phyloP scores from a whole-genome alignment of 2,888 invertebrate species.

The Rosalia funebris region DNA sequence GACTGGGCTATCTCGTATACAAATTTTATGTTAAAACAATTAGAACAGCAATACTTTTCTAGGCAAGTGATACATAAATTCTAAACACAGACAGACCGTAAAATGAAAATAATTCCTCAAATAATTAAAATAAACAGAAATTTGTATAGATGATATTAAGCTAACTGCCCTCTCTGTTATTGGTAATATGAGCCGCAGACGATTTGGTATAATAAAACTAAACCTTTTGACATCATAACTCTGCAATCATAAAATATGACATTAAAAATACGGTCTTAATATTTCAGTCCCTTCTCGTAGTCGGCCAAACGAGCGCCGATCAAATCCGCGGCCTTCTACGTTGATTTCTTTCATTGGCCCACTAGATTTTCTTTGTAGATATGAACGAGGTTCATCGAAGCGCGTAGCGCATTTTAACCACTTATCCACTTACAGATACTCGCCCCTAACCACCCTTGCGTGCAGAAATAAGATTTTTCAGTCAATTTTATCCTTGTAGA shows the following conservation, averaged over 20 bases:
- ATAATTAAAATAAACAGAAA: not conserved
- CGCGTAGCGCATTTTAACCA: conserved; percentile 63
- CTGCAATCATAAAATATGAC: conserved; percentile 61
- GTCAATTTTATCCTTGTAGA: conserved; percentile 34
- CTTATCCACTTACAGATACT: conserved; percentile 53
- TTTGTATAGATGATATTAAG: not conserved
- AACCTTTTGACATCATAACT: conserved; percentile 61
- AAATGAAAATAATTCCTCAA: too few relatives aligned
- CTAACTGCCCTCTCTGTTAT: conserved; percentile 4
- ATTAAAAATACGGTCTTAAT: conserved; percentile 61
- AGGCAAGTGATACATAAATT: not conserved
- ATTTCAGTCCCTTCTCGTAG: conserved; percentile 56
- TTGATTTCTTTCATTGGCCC: conserved; percentile 38
- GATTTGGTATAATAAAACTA: conserved; percentile 57
- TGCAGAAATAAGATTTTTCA: conserved; percentile 40
- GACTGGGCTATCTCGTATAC: too few relatives aligned
- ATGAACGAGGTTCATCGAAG: conserved; percentile 62
- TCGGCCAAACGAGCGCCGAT: conserved; percentile 36
- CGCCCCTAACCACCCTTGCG: conserved; percentile 25
- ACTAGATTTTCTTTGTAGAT: conserved; percentile 58
- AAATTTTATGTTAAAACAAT: too few relatives aligned
- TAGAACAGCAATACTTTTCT: too few relatives aligned
- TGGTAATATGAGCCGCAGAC: conserved; percentile 45
- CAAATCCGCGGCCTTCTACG: conserved; percentile 16
- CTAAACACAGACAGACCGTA: too few relatives aligned